Percentiles rank a stretch among this genome's conserved stretches.
Evolutionary conservation across 2,888 invertebrate species (phyloP).

Genomic region (Didymodactylos carnosus): DNA sequence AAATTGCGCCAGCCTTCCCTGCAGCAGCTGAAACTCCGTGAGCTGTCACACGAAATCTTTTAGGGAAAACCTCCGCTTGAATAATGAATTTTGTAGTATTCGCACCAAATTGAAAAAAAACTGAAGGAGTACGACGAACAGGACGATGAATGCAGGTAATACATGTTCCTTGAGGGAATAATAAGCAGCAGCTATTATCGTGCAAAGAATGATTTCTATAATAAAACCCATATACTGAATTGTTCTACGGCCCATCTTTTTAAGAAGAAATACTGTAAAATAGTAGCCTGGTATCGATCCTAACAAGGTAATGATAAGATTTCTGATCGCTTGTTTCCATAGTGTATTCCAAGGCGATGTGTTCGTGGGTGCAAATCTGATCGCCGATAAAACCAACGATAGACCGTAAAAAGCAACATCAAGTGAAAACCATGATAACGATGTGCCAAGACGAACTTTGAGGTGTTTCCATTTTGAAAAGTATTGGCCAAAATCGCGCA

Average conservation of each 20-base stretch:
- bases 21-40: conserved; percentile 8
- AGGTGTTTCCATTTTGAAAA: conserved; percentile 11
- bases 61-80: conserved; percentile 10
- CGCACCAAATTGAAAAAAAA: conserved; percentile 11
- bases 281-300: conserved; percentile 8
- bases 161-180: background rate
- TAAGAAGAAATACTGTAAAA: conserved; percentile 1
- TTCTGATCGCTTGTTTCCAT: conserved; percentile 5
- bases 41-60: conserved; percentile 3
- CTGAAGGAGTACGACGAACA: conserved; percentile 1
- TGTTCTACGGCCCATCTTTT: background rate
- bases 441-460: conserved; percentile 4
- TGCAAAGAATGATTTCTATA: background rate
- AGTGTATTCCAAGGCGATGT: conserved; percentile 7
- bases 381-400: conserved; percentile 1
- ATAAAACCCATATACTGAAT: conserved; percentile 10
- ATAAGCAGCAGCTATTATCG: conserved; percentile 1
- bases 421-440: conserved; percentile 7
- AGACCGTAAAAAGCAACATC: conserved; percentile 9
- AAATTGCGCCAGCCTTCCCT: conserved; percentile 10
- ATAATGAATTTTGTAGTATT: conserved; percentile 9
- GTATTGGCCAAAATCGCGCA: background rate
- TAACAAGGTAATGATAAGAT: conserved; percentile 5
- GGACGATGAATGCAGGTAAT: background rate
- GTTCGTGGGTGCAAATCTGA: conserved; percentile 1